Conservation (phyloP, 1,140 invertebrate species). For the Mactra quadrangularis region DNA sequence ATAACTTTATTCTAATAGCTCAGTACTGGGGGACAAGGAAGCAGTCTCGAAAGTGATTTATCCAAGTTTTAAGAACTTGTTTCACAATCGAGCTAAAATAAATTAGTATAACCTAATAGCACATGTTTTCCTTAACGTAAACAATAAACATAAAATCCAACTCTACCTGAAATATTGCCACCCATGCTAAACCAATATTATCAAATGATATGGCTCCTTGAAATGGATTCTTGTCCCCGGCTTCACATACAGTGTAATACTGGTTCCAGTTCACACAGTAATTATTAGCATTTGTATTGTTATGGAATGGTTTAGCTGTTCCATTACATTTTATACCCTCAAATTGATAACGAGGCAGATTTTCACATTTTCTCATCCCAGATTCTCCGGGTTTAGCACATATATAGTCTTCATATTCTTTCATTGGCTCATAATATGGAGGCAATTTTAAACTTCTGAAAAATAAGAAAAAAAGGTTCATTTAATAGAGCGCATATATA, state of each 20-base stretch:
- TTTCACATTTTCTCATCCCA: conserved; percentile 96
- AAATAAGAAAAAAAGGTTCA: neutral
- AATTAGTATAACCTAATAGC: no score
- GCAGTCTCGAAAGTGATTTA: no score
- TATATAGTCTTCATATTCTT: conserved; percentile 94
- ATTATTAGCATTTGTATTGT: conserved; percentile 81
- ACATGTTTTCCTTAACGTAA: no score
- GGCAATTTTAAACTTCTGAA: conserved; percentile 73
- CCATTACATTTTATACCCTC: conserved; percentile 88
- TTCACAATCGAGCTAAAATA: no score
- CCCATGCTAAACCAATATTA: conserved; percentile 99
- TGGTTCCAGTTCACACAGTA: conserved; percentile 99
- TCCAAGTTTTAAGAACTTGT: no score
- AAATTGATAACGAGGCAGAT: conserved; percentile 92
- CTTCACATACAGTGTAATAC: conserved; percentile 97
- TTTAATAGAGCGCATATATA: no score
- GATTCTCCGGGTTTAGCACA: conserved; percentile 96
- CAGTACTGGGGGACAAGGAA: no score
- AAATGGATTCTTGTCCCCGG: conserved; percentile 98
- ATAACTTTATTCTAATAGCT: no score
- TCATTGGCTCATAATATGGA: conserved; percentile 68
- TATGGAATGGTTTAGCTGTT: conserved; percentile 72
- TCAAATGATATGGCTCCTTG: conserved; percentile 99
- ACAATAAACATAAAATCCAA: no score
- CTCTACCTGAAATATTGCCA: conserved; percentile 99